A percentile compares a stretch with the other conserved stretches of the same genome.
Conservation (phyloP, 92 coral and sea anemone genomes). For the Parazoanthus atlanticus region DNA sequence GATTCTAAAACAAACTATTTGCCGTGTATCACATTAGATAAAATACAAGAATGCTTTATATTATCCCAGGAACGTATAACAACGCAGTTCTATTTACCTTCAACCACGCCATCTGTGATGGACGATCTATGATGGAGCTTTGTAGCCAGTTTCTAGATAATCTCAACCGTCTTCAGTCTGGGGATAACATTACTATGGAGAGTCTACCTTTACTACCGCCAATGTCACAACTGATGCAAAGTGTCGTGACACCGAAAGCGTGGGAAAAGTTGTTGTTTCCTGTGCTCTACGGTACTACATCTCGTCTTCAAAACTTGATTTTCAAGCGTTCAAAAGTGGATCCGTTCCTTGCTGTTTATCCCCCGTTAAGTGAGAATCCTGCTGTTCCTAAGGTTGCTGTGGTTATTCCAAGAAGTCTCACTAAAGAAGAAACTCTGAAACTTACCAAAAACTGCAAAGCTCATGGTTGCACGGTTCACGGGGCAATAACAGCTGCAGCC, state of each 20-base stretch:
- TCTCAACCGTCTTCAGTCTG: conserved; percentile 28
- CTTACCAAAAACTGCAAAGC: conserved; percentile 42
- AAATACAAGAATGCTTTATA: no score
- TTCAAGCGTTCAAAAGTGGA: background rate
- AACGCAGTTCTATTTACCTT: conserved; percentile 50
- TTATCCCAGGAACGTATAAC: conserved; percentile 12
- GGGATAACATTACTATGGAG: conserved; percentile 22
- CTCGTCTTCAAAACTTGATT: background rate
- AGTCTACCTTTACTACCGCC: conserved; percentile 49
- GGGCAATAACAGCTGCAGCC: conserved; percentile 40
- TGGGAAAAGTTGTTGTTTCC: conserved; percentile 7
- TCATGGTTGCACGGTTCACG: conserved; percentile 48
- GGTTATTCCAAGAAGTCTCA: conserved; percentile 34
- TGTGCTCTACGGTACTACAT: background rate
- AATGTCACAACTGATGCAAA: conserved; percentile 27
- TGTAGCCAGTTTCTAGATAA: conserved; percentile 30
- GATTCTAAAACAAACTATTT: no score
- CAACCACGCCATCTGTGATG: conserved; percentile 55
- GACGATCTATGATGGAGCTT: conserved; percentile 35
- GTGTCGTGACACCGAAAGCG: conserved; percentile 36
- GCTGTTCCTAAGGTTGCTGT: conserved; percentile 25
- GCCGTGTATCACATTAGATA: no score
- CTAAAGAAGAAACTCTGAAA: conserved; percentile 38
- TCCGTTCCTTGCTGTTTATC: conserved; percentile 25
- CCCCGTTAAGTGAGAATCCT: conserved; percentile 26